Evolutionary conservation across 2,888 invertebrate species (phyloP), one percentile per base, ranked within the genome.

Genomic region (Euphydryas editha): DNA sequence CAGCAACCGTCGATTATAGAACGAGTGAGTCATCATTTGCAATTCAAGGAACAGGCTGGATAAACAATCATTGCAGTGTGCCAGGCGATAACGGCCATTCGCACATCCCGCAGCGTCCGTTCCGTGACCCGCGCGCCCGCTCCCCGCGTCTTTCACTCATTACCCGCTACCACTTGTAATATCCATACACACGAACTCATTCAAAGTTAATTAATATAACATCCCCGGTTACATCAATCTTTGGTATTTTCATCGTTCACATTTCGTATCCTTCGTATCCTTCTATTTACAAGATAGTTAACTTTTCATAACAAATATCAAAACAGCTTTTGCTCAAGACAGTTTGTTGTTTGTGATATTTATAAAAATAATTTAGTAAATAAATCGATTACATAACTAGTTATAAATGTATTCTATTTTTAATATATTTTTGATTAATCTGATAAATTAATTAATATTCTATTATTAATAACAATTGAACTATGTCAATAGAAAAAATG

Each of bases 1-100:
- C 67, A 75, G 70, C 68, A 74, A 76, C 77, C 79, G 72, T 76
- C 83, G 85, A 84, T 87, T 90, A 87, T 86, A 81, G 81, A 83
- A 80, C 82, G 78, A 69, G 79, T 92, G 92, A 91, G 81, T 92
- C 91, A 91, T 89, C 85, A 82, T 84, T 89, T 86, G 89, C 91
- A 90, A 90, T 92, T 91, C 92, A 88, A 88, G 89, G 92, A 92
- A 92, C 88, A 77, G 81, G 81, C 86, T 90, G 91, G 91, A 90
- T 91, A 91, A 91, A 92, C 92, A 91, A 91, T 90, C 90, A 90
- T 90, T 87, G 88, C 88, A 86, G 88, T 90, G 91, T 91, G 86
- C 89, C 84, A 81, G 76, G 82, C 84, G 91, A 91, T 92, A 91
- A 88, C 90, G 85, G 81, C 85, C 91, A 87, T 90, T 90, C 87